These are phyloP conservation scores for Malacoraja senta DNA, from an alignment of 2,797 vertebrate genomes.

Conservation along the genomic window DNA sequence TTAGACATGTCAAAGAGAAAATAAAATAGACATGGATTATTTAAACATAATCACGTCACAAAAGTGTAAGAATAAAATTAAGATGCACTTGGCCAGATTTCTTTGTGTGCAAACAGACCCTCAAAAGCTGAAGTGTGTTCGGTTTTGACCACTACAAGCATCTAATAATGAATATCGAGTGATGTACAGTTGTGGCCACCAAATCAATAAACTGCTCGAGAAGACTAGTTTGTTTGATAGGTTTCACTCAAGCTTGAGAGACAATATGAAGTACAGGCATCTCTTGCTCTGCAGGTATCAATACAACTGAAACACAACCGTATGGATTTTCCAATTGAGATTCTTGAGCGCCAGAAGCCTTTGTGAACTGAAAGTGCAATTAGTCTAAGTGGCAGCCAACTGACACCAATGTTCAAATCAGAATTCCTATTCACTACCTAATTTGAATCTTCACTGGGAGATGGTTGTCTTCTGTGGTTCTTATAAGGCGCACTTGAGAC, in stretches of 20 bases:
- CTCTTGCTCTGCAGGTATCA: too few species aligned
- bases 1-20: background rate
- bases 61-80: background rate
- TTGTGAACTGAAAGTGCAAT: background rate
- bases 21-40: background rate
- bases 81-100: background rate
- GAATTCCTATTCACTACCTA: background rate
- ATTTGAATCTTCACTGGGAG: background rate
- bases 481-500: background rate
- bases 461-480: background rate
- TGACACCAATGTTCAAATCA: conserved; percentile 2
- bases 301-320: background rate
- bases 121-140: background rate
- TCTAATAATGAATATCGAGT: background rate
- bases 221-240: background rate
- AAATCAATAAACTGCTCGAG: background rate
- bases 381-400: background rate
- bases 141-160: background rate
- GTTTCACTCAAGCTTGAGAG: background rate
- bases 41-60: background rate
- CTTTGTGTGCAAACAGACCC: background rate
- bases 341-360: background rate
- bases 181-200: background rate
- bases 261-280: background rate
- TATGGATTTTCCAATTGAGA: background rate